Evolutionary conservation across 64 coral and sea anemone genomes (phyloP).

Genomic region (Actinia tenebrosa): DNA sequence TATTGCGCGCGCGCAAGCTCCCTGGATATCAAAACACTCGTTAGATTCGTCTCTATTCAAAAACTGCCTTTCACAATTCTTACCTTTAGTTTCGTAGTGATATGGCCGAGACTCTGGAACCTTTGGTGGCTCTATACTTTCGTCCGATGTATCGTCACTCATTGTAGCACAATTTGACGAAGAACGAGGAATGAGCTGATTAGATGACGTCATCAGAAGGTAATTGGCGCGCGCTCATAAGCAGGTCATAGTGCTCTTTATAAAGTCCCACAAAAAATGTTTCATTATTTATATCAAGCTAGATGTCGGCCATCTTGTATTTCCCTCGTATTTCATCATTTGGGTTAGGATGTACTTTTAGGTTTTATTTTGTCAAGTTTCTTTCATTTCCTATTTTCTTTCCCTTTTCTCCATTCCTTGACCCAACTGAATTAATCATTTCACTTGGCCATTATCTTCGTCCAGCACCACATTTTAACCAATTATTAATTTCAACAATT

Average conservation of each 20-base stretch:
- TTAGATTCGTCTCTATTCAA: neutral
- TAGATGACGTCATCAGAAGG: neutral
- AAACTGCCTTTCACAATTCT: neutral
- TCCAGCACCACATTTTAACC: no score
- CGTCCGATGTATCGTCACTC: neutral
- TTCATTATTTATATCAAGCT: no score
- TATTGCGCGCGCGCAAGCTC: neutral
- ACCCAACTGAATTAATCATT: no score
- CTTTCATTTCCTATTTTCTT: no score
- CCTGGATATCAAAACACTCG: neutral
- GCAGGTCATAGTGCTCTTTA: neutral
- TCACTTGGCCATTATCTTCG: no score
- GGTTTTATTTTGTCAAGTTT: no score
- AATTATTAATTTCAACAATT: neutral
- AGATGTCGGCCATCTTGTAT: no score
- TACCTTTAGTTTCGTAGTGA: neutral
- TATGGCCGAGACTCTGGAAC: neutral
- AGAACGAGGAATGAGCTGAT: neutral
- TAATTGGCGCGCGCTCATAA: neutral
- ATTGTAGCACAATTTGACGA: neutral
- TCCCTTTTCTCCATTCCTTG: no score
- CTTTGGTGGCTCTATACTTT: neutral
- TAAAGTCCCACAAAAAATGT: no score
- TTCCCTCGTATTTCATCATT: no score
- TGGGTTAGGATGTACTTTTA: no score